Evolutionary conservation across 2,113 vertebrate genomes (phyloP).

Genomic region (Silurus asotus): DNA sequence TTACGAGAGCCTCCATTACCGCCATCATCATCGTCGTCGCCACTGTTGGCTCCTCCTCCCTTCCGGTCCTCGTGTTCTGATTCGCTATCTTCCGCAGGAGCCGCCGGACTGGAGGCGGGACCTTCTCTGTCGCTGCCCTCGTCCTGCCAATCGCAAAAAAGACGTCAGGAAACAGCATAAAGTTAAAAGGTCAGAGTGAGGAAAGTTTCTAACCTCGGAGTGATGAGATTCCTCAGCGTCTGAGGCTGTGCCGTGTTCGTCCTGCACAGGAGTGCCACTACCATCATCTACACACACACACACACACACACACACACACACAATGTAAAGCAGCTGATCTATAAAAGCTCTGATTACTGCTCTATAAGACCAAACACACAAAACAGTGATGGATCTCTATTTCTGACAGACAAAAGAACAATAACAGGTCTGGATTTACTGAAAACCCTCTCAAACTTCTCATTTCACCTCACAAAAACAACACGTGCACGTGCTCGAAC

Average conservation of each 20-base stretch:
- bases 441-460: too few species aligned
- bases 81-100: conserved; percentile 65
- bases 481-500: too few species aligned
- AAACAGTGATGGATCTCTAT: too few species aligned
- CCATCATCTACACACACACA: conserved; percentile 83
- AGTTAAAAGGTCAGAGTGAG: neutral
- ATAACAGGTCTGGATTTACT: too few species aligned
- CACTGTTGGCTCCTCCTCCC: conserved; percentile 61
- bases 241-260: conserved; percentile 87
- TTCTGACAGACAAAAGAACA: too few species aligned
- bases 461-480: too few species aligned
- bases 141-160: conserved; percentile 71
- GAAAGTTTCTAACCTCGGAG: conserved; percentile 79
- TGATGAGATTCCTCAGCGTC: conserved; percentile 80
- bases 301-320: neutral
- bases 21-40: conserved; percentile 64
- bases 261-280: conserved; percentile 93
- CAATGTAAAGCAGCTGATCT: too few species aligned
- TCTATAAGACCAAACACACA: too few species aligned
- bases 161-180: too few species aligned
- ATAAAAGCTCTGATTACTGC: too few species aligned
- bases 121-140: conserved; percentile 84
- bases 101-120: conserved; percentile 41
- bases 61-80: conserved; percentile 63
- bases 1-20: conserved; percentile 63